Evolutionary conservation across 1,140 invertebrate species (phyloP), one percentile per base, ranked within the genome.

Genomic region (Dryas iulia): DNA sequence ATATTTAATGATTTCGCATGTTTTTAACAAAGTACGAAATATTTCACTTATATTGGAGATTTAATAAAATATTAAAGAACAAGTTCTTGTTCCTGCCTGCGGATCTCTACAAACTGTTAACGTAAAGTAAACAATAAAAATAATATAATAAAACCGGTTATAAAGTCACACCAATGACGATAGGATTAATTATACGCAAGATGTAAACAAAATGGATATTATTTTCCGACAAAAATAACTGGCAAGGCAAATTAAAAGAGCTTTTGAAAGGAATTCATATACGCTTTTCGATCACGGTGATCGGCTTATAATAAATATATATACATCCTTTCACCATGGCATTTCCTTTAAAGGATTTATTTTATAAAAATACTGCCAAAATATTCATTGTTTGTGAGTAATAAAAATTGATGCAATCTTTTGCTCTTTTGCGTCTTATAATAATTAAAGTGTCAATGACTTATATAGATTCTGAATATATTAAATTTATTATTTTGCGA

Each of bases 81-180:
- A n/a, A n/a, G 7, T 21, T 47, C 10, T 7, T 3, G 18, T 39
- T 47, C 21, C 18, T 18, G 8, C 8, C 12, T 10, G 8, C 14
- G 39, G 39, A 47, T 10, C 39, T 8, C 18, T 21, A 21, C 39
- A 47, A 21, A 47, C 6, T 47, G 39, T 47, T 21, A 47, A 56
- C 4, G 53, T 8, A 26, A 56, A 56, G 53, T 8, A 26, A 56
- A 56, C 11, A 56, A 56, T 56, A 25, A 24, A 25, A 56, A 5
- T 25, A 25, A 21, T 28, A 5, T 25, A 25, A 21, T 28, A 1
- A 60, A 60, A 60, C 59, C 12, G 33, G 33, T 60, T 60, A 7
- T 35, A 14, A 47, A 60, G 59, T 33, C 33, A 39, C 39, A 60
- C 39, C 59, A 60, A n/a, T 60, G 59, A 47, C 39, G 33, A 60